These are phyloP conservation scores for Rotaria socialis DNA, from an alignment of 2,888 invertebrate species.

Conservation along the genomic window DNA sequence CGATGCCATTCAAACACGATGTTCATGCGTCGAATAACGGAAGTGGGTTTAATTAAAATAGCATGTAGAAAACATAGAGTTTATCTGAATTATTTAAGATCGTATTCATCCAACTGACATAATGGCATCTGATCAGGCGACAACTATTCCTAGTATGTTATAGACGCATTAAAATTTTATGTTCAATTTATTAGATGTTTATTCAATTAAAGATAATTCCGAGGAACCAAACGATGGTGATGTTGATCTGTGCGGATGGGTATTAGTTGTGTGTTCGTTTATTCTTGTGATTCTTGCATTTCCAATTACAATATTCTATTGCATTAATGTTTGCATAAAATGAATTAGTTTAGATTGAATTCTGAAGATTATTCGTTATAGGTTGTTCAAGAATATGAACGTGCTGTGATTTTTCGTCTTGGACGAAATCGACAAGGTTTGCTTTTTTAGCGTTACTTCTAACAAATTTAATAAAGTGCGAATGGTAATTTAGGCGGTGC, in stretches of 20 bases:
- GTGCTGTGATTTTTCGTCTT: slow-evolving; percentile 71
- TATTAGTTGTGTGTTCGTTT: slow-evolving; percentile 37
- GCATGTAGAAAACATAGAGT: neutral
- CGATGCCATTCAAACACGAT: neutral
- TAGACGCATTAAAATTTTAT: neutral
- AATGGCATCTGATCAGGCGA: neutral
- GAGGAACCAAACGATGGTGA: neutral
- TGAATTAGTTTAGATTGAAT: too few species aligned
- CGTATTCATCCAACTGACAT: neutral
- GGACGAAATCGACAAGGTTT: slow-evolving; percentile 50
- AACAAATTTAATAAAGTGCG: neutral
- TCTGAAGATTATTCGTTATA: slow-evolving; percentile 54
- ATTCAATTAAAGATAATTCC: neutral
- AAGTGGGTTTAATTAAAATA: neutral
- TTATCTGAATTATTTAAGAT: neutral
- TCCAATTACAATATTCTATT: slow-evolving; percentile 40
- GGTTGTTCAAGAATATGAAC: slow-evolving; percentile 87
- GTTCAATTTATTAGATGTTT: neutral
- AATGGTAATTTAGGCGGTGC: slow-evolving; percentile 26
- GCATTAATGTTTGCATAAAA: neutral
- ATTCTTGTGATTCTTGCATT: slow-evolving; percentile 19
- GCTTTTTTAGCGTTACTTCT: neutral
- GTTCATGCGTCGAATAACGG: neutral
- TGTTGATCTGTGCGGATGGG: slow-evolving; percentile 22
- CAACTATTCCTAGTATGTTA: neutral